Conservation (phyloP, 2,113 vertebrate species). For the Okapia johnstoni region DNA sequence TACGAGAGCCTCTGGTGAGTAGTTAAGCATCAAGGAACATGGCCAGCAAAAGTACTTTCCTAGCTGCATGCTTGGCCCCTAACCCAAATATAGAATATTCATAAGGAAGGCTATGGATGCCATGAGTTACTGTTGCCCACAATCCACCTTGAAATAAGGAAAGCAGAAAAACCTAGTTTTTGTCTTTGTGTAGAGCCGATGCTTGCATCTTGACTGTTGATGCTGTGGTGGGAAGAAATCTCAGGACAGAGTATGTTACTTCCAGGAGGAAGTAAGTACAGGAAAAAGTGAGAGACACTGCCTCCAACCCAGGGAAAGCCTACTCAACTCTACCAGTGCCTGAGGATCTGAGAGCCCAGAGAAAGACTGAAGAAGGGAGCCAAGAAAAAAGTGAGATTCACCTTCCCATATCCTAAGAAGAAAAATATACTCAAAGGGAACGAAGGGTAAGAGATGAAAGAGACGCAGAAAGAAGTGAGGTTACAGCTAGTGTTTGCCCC, state of each 20-base stretch:
- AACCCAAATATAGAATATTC: neutral
- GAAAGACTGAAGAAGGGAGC: neutral
- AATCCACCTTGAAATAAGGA: neutral
- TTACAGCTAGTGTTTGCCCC: accelerated
- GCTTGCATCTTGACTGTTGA: neutral
- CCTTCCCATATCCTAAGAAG: neutral
- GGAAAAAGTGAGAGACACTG: neutral
- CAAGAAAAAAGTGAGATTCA: neutral
- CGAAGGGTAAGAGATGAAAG: no score
- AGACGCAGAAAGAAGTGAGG: neutral
- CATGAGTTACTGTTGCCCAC: neutral
- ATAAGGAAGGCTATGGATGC: no score
- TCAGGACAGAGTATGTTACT: neutral
- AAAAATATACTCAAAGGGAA: neutral
- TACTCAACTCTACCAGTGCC: neutral
- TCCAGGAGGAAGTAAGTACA: neutral
- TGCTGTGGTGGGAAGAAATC: no score
- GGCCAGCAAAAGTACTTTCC: neutral
- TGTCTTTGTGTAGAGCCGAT: neutral
- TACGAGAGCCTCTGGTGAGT: neutral
- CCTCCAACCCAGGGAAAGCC: neutral
- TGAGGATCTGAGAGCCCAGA: neutral
- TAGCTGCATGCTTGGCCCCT: neutral
- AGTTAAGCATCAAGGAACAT: neutral
- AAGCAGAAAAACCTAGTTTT: neutral